Base-by-base conservation (phyloP, 2,113 vertebrate genomes). In the Oryzias curvinotus region DNA sequence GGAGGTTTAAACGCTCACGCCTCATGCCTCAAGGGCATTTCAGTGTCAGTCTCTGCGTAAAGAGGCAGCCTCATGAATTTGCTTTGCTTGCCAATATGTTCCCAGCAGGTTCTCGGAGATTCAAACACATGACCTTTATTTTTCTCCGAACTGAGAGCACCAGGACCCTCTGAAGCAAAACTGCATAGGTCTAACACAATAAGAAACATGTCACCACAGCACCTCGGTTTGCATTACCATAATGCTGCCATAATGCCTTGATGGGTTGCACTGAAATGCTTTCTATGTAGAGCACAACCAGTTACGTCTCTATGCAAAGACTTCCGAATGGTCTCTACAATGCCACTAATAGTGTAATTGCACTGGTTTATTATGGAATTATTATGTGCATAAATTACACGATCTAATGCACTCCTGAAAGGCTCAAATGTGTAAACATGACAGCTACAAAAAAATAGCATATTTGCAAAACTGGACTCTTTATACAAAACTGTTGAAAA, bases 1-100 rank as follows among this genome's bases (percentile, higher is more conserved):
- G 45, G n/a, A 59, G 74, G 62, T 75, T 80, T 71, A 76, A 41
- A 49, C 52, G 51, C 57, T 57, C 10, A 51, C 1, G 14, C 13
- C 52, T 36, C 15, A 49, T 66, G 70, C 51, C 56, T 65, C 60
- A 36, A 3, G 52, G 71, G 44, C 61, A 28, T 67, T 70, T 51
- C 8, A 63, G 13, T 52, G 18, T 56, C 63, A 10, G 41, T 57
- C 26, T 41, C 64, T 21, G 1, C 23, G 8, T 43, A 50, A 66
- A 73, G 6, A 25, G 53, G 57, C 41, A 19, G 5, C 59, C 26
- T 65, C 62, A 66, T 42, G 63, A 57, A 58, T 62, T 76, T 64
- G 55, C 42, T 45, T 16, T 44, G 54, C 46, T 43, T 41, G 55
- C 53, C 60, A 55, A 57, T 42, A 25, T 51, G 68, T n/a, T 75